phyloP scores from a whole-genome alignment of 2,797 vertebrate genomes.

The Taeniopygia guttata region DNA sequence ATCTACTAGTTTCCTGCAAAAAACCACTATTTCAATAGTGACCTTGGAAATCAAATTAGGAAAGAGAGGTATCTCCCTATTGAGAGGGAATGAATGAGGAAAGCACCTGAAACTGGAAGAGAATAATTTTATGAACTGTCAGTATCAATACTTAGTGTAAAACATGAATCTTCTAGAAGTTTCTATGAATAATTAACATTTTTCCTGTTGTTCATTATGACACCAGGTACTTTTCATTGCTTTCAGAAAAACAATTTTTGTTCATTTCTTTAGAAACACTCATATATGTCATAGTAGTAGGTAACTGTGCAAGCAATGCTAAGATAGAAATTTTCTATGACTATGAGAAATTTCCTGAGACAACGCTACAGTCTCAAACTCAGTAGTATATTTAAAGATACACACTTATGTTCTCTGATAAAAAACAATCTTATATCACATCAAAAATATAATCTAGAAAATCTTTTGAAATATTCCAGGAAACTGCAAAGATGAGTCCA shows the following conservation, averaged over 20 bases:
- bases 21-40: background rate
- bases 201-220: background rate
- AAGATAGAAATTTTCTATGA: background rate
- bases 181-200: background rate
- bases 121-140: background rate
- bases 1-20: background rate
- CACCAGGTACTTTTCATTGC: background rate
- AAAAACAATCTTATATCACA: background rate
- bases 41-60: background rate
- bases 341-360: background rate
- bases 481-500: background rate
- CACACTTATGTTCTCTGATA: background rate
- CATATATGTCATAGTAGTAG: background rate
- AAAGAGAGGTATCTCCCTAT: background rate
- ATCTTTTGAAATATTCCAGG: background rate
- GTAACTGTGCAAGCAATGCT: background rate
- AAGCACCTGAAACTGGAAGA: background rate
- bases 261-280: background rate
- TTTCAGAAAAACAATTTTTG: background rate
- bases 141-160: background rate
- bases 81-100: background rate
- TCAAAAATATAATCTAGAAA: background rate
- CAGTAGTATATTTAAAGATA: background rate
- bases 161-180: background rate
- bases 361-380: background rate